Conservation (phyloP, 2,797 vertebrate genomes). For the Microctenopoma stevenorrisi region DNA sequence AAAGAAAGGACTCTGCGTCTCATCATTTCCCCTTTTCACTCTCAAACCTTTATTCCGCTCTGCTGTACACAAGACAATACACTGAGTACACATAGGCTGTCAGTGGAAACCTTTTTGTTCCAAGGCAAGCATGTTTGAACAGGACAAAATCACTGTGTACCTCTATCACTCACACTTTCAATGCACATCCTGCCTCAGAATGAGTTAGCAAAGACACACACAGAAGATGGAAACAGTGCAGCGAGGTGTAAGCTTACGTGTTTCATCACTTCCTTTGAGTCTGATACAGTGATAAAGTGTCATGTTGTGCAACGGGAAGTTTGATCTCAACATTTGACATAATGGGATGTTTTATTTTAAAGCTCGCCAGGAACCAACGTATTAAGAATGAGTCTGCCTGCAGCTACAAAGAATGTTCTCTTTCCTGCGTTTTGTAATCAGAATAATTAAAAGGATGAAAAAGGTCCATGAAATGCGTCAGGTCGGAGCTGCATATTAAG, state of each 20-base stretch:
- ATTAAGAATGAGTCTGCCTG: slow-evolving; percentile 38
- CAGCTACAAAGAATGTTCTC: slow-evolving; percentile 65
- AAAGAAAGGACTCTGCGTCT: slow-evolving; percentile 45
- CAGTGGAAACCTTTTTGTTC: slow-evolving; percentile 23
- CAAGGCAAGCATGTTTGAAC: slow-evolving; percentile 28
- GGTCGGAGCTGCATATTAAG: slow-evolving; percentile 77
- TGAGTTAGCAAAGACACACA: slow-evolving; percentile 20
- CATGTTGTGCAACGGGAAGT: slow-evolving; percentile 24
- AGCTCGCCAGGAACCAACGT: slow-evolving; percentile 12
- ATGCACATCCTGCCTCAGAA: slow-evolving; percentile 24
- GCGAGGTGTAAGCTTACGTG: slow-evolving; percentile 46
- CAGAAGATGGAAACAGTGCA: slow-evolving; percentile 35
- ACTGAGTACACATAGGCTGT: slow-evolving; percentile 1
- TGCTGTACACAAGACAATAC: slow-evolving; percentile 20
- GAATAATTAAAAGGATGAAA: slow-evolving; percentile 73
- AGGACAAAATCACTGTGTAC: slow-evolving; percentile 19
- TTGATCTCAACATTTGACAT: slow-evolving; percentile 23
- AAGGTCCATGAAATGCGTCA: slow-evolving; percentile 75
- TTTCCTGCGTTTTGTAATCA: slow-evolving; percentile 68
- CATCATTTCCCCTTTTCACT: slow-evolving; percentile 34
- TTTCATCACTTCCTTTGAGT: slow-evolving; percentile 34
- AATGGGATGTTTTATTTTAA: slow-evolving; percentile 12
- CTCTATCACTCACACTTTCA: slow-evolving; percentile 30
- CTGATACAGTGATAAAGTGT: slow-evolving; percentile 3
- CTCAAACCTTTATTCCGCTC: slow-evolving; percentile 6